These are phyloP conservation scores for Lepisosteus osseus DNA, from an alignment of 2,113 vertebrate genomes.

Conservation along the genomic window DNA sequence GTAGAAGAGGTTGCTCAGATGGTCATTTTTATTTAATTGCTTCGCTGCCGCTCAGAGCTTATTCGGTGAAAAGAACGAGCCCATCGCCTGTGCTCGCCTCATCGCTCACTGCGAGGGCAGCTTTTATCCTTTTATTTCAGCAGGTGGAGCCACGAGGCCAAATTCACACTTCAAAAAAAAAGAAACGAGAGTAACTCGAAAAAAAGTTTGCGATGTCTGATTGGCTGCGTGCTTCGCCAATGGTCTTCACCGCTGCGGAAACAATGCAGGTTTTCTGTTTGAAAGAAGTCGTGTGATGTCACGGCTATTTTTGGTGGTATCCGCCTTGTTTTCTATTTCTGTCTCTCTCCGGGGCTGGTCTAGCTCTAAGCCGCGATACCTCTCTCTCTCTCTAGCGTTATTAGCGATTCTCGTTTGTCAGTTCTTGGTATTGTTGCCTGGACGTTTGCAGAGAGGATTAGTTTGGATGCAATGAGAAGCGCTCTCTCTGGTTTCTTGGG, in stretches of 20 bases:
- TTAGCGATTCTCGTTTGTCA: slow-evolving; percentile 11
- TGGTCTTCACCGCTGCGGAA: slow-evolving; percentile 35
- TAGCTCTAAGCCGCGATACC: slow-evolving; percentile 44
- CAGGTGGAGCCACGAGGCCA: slow-evolving; percentile 22
- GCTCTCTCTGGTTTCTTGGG: too few relatives aligned
- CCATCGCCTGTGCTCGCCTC: too few relatives aligned
- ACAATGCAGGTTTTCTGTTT: slow-evolving; percentile 44
- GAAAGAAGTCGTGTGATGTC: slow-evolving; percentile 50
- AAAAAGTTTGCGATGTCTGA: slow-evolving; percentile 21
- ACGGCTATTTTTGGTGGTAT: slow-evolving; percentile 66
- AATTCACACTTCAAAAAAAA: not conserved
- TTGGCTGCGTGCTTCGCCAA: slow-evolving; percentile 42
- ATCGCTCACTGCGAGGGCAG: too few relatives aligned
- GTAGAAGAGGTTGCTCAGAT: too few relatives aligned
- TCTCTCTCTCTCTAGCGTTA: slow-evolving; percentile 27
- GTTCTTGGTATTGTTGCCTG: not conserved
- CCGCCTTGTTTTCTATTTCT: slow-evolving; percentile 69
- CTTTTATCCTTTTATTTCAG: not conserved
- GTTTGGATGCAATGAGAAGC: not conserved
- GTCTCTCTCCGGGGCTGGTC: slow-evolving; percentile 40
- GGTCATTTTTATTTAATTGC: too few relatives aligned
- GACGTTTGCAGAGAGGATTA: not conserved
- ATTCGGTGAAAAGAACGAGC: too few relatives aligned
- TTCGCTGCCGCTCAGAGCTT: too few relatives aligned
- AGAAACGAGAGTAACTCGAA: slow-evolving; percentile 9